phyloP scores from a whole-genome alignment of 1,140 invertebrate species.

The Probaryconus sp. region DNA sequence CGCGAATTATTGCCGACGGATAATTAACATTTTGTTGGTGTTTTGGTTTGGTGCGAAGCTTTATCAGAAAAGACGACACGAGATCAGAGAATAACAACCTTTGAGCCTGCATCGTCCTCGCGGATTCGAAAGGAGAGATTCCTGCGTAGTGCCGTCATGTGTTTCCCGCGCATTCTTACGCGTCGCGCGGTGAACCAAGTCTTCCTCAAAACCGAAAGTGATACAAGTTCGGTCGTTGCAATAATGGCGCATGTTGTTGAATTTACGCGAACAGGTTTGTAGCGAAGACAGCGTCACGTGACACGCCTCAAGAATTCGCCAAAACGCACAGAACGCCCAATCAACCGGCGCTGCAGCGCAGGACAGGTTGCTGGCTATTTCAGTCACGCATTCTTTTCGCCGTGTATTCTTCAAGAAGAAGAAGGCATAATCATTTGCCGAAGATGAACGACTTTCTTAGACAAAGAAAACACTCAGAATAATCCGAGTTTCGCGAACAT shows the following conservation, averaged over 20 bases:
- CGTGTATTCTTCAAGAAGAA: slow-evolving; percentile 28
- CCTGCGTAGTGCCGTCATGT: slow-evolving; percentile 69
- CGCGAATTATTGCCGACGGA: neutral
- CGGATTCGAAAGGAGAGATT: slow-evolving; percentile 74
- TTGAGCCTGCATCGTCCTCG: slow-evolving; percentile 67
- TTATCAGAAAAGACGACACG: slow-evolving; percentile 54
- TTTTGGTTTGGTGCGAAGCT: slow-evolving; percentile 16
- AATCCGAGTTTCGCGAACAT: slow-evolving; percentile 8
- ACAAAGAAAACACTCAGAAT: slow-evolving; percentile 39
- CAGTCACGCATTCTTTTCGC: slow-evolving; percentile 52
- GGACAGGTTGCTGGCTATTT: slow-evolving; percentile 49
- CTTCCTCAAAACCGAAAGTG: slow-evolving; percentile 73
- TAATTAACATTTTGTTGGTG: slow-evolving; percentile 24
- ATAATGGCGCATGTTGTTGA: slow-evolving; percentile 52
- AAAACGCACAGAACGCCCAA: slow-evolving; percentile 42
- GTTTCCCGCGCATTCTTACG: slow-evolving; percentile 68
- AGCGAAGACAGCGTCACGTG: slow-evolving; percentile 54
- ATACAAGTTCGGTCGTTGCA: slow-evolving; percentile 56
- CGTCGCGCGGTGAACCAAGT: slow-evolving; percentile 50
- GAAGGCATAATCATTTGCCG: slow-evolving; percentile 39
- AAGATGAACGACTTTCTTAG: slow-evolving; percentile 51
- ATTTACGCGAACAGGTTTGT: slow-evolving; percentile 59
- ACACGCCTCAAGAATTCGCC: slow-evolving; percentile 46
- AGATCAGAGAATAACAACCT: slow-evolving; percentile 62
- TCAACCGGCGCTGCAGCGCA: slow-evolving; percentile 32